Evolutionary conservation across 1,140 invertebrate species (phyloP).

Genomic region (Stegodyphus dumicola): DNA sequence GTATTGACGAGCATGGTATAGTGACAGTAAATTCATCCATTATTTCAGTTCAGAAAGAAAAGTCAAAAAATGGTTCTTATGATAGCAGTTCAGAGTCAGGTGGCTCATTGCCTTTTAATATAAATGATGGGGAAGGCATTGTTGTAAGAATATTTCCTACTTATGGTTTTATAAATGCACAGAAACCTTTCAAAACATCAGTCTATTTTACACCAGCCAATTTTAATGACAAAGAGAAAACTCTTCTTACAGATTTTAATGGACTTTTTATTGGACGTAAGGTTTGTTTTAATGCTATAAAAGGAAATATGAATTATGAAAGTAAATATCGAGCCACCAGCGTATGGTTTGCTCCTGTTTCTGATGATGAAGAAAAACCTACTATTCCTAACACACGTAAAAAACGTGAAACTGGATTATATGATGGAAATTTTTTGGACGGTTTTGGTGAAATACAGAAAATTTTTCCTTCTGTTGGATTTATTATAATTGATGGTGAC

Average conservation of each 20-base stretch:
- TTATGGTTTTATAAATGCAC: slow-evolving; percentile 33
- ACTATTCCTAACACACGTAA: slow-evolving; percentile 2
- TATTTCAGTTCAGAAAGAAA: no score
- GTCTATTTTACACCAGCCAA: slow-evolving; percentile 34
- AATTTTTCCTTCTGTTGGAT: slow-evolving; percentile 25
- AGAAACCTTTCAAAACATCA: slow-evolving; percentile 19
- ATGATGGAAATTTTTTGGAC: slow-evolving; percentile 22
- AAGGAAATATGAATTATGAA: slow-evolving; percentile 1
- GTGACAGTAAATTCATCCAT: background rate
- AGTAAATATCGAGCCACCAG: slow-evolving; percentile 19
- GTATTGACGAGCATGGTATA: slow-evolving; percentile 9
- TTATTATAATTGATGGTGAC: slow-evolving; percentile 22
- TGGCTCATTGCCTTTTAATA: background rate
- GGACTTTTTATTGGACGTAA: background rate
- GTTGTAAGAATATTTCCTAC: slow-evolving; percentile 18
- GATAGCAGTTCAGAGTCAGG: background rate
- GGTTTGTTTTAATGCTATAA: slow-evolving; percentile 23
- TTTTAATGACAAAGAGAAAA: background rate
- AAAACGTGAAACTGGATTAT: slow-evolving; percentile 27
- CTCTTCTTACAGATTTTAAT: background rate
- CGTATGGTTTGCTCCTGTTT: slow-evolving; percentile 25
- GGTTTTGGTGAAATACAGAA: slow-evolving; percentile 27
- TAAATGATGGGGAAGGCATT: slow-evolving; percentile 13
- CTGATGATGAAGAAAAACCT: slow-evolving; percentile 19
- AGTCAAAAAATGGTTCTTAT: no score